Conservation (phyloP, 2,888 invertebrate species). For the Heliconius erato region DNA sequence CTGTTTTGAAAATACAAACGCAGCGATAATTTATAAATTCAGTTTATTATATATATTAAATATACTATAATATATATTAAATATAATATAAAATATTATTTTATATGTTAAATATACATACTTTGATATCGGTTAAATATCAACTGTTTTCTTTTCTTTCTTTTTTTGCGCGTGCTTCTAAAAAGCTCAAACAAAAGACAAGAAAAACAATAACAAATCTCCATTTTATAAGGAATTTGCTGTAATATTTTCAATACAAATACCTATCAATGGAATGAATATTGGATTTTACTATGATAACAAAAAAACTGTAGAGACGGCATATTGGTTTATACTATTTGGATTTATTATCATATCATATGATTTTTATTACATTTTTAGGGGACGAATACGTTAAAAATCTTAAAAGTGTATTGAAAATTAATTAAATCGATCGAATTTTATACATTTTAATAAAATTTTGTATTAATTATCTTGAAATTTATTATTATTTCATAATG, state of each 20-base stretch:
- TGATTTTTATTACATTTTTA: background rate
- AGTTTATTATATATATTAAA: too few relatives aligned
- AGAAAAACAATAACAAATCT: constrained; percentile 40
- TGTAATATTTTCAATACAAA: constrained; percentile 70
- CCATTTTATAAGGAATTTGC: constrained; percentile 55
- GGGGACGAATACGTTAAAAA: background rate
- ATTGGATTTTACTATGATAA: constrained; percentile 76
- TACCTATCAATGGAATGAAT: constrained; percentile 76
- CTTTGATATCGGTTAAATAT: background rate
- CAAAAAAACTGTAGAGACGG: constrained; percentile 61
- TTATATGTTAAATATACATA: too few relatives aligned
- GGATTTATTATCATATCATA: background rate
- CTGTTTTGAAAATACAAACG: too few relatives aligned
- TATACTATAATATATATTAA: too few relatives aligned
- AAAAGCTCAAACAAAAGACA: constrained; percentile 10
- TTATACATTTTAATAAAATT: too few relatives aligned
- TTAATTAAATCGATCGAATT: background rate
- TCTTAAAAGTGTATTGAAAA: background rate
- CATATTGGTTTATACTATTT: background rate
- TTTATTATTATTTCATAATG: background rate
- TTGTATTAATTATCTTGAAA: background rate
- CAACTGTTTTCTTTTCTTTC: background rate
- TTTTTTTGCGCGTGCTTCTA: background rate
- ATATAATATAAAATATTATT: too few relatives aligned
- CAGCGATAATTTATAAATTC: background rate